Conservation (phyloP, 2,797 vertebrate genomes). For the Sebastes trivittatus region DNA sequence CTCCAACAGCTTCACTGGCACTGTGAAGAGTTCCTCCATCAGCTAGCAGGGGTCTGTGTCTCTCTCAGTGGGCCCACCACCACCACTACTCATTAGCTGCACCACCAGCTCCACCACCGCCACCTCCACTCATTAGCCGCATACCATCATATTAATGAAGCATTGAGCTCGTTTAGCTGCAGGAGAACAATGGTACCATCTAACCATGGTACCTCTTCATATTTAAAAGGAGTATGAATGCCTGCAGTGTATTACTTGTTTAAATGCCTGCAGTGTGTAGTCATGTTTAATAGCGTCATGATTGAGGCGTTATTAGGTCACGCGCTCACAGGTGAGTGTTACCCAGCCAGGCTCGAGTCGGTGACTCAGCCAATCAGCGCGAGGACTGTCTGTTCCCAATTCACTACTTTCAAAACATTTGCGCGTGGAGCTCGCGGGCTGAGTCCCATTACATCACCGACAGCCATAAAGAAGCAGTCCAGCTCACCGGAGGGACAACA, state of each 20-base stretch:
- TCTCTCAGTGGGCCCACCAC: not conserved
- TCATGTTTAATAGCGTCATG: too few species aligned
- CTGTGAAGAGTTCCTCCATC: not conserved
- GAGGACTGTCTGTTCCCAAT: conserved; percentile 18
- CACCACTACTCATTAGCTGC: too few species aligned
- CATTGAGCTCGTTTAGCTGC: not conserved
- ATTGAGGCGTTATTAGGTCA: not conserved
- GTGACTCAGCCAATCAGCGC: conserved; percentile 45
- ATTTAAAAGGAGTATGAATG: not conserved
- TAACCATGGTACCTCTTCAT: not conserved
- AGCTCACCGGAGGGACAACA: conserved; percentile 7
- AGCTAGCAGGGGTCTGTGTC: not conserved
- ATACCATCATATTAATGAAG: conserved; percentile 51
- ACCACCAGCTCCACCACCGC: not conserved
- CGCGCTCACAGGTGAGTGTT: conserved; percentile 31
- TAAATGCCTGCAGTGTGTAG: not conserved
- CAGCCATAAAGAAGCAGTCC: conserved; percentile 54
- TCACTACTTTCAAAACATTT: conserved; percentile 63
- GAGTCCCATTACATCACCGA: conserved; percentile 71
- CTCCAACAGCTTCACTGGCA: not conserved
- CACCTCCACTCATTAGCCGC: not conserved
- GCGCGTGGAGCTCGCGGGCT: conserved; percentile 66
- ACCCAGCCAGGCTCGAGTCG: not conserved
- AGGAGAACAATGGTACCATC: not conserved
- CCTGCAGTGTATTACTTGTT: too few species aligned